phyloP scores from a whole-genome alignment of 2,797 vertebrate genomes.

The Cynodonichthys magdalenae region DNA sequence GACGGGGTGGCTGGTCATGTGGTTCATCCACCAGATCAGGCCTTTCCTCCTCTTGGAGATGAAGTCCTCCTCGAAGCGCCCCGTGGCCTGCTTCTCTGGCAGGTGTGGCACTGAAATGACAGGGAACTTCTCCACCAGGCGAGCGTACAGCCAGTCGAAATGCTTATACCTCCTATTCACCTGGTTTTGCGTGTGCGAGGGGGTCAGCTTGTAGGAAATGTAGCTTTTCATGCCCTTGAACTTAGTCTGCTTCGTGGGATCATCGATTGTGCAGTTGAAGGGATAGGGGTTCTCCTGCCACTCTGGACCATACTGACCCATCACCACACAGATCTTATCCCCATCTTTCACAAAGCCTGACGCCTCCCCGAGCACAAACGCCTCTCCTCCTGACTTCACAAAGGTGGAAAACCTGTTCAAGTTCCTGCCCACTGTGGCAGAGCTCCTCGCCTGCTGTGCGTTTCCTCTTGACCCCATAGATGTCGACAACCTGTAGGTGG shows the following conservation, averaged over 20 bases:
- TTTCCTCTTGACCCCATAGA: constrained; percentile 76
- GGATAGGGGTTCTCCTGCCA: constrained; percentile 99
- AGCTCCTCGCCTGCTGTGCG: constrained; percentile 86
- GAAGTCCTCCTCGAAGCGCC: constrained; percentile 98
- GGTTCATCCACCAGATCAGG: constrained; percentile 97
- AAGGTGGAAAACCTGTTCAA: constrained; percentile 97
- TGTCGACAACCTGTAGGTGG: constrained; percentile 87
- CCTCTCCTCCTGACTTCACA: constrained; percentile 95
- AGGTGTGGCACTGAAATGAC: constrained; percentile 97
- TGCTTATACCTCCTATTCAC: constrained; percentile 97
- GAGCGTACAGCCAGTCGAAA: constrained; percentile 96
- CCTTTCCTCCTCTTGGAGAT: constrained; percentile 96
- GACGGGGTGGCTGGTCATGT: constrained; percentile 97
- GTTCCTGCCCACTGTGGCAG: constrained; percentile 92
- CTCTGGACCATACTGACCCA: constrained; percentile 89
- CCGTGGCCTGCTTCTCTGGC: constrained; percentile 97
- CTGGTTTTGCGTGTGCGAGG: constrained; percentile 89
- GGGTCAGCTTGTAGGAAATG: constrained; percentile 95
- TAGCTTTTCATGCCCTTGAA: constrained; percentile 99
- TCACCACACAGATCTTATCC: constrained; percentile 93
- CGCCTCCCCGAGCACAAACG: constrained; percentile 93
- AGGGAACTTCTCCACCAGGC: constrained; percentile 94
- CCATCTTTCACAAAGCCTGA: constrained; percentile 94
- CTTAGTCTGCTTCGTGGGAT: constrained; percentile 98
- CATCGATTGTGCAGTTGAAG: constrained; percentile 91